These are phyloP conservation scores for Prionace glauca DNA, from an alignment of 2,797 vertebrate genomes.

Conservation along the genomic window DNA sequence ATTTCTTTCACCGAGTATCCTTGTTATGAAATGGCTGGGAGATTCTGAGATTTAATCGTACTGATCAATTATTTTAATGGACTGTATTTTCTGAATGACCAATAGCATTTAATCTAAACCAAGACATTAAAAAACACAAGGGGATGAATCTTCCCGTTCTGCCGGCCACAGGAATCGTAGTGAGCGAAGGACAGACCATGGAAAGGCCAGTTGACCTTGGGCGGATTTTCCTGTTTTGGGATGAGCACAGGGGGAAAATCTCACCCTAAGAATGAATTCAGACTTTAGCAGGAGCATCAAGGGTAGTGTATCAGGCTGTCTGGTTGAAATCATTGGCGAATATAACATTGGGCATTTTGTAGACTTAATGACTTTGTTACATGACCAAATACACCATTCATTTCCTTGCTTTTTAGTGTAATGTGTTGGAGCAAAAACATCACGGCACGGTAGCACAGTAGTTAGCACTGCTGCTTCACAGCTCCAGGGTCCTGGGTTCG, in stretches of 20 bases:
- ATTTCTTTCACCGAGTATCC: not conserved
- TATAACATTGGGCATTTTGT: not conserved
- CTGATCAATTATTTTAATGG: not conserved
- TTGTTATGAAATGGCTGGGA: not conserved
- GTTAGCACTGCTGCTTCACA: too few relatives aligned
- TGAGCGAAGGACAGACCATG: too few relatives aligned
- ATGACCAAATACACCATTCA: not conserved
- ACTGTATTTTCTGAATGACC: not conserved
- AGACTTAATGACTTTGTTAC: too few relatives aligned
- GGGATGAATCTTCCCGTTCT: not conserved
- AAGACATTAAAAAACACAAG: not conserved
- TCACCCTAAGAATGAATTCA: not conserved
- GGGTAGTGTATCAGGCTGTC: not conserved
- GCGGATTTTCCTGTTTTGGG: too few relatives aligned
- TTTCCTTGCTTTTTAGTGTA: not conserved
- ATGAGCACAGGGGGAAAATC: too few relatives aligned
- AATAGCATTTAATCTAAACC: not conserved
- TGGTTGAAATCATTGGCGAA: not conserved
- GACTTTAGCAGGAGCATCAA: not conserved
- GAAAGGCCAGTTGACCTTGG: too few relatives aligned
- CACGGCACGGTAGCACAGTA: too few relatives aligned
- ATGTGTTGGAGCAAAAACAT: not conserved
- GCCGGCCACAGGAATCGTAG: too few relatives aligned
- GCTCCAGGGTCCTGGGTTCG: too few relatives aligned
- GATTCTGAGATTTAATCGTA: not conserved